Conservation (phyloP, 2,113 vertebrate genomes). For the Pterocles burchelli region DNA sequence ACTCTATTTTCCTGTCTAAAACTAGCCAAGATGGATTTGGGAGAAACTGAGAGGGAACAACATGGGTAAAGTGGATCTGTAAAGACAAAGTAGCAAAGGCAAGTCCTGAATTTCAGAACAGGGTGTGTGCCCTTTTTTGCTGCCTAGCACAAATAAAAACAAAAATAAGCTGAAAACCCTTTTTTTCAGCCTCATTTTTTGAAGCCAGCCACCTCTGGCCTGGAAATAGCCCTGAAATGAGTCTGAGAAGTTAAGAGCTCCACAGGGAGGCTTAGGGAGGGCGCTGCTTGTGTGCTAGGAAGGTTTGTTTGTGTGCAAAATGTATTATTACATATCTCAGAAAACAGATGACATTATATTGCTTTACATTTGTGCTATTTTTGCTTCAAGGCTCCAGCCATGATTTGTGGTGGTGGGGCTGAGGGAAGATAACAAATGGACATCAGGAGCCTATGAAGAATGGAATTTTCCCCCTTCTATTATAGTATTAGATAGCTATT, state of each 20-base stretch:
- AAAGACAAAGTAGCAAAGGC: not conserved
- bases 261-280: not conserved
- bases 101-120: not conserved
- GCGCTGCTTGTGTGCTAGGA: not conserved
- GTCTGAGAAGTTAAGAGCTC: not conserved
- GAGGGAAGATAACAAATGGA: slow-evolving; percentile 56
- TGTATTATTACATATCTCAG: slow-evolving; percentile 42
- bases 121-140: not conserved
- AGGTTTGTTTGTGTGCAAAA: slow-evolving; percentile 45
- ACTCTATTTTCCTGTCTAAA: not conserved
- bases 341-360: slow-evolving; percentile 53
- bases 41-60: not conserved
- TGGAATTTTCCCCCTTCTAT: not conserved
- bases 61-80: not conserved
- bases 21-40: not conserved
- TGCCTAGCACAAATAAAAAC: slow-evolving; percentile 24
- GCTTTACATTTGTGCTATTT: slow-evolving; percentile 59
- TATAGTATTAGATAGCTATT: slow-evolving; percentile 54
- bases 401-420: slow-evolving; percentile 42
- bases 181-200: slow-evolving; percentile 25
- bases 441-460: slow-evolving; percentile 38
- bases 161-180: not conserved
- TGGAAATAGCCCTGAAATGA: slow-evolving; percentile 49
- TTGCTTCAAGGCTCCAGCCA: slow-evolving; percentile 16
- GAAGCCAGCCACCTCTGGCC: not conserved